phyloP scores from a whole-genome alignment of 2,888 invertebrate genomes.

The Sericinus montela region DNA sequence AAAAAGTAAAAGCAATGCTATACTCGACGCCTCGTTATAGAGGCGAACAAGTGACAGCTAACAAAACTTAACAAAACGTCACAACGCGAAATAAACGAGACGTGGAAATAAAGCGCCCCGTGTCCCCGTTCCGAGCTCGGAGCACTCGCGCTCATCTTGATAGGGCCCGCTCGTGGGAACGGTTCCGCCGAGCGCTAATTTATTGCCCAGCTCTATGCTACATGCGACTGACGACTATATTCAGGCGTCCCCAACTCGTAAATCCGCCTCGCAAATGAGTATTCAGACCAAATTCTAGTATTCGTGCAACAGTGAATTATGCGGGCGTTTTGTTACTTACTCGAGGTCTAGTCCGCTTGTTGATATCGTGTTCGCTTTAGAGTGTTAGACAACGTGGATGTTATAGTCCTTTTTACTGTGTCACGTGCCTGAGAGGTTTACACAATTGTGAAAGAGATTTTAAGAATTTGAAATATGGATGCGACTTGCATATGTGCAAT shows the following conservation, averaged over 20 bases:
- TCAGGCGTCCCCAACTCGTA: conserved; percentile 31
- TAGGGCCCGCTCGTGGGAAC: conserved; percentile 70
- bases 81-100: conserved; percentile 61
- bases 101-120: conserved; percentile 67
- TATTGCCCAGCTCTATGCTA: conserved; percentile 63
- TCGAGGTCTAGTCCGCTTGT: conserved; percentile 12
- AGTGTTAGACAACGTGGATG: conserved; percentile 9
- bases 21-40: conserved; percentile 16
- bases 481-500: too few relatives aligned
- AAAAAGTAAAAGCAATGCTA: background rate
- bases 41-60: conserved; percentile 54
- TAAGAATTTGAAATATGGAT: too few relatives aligned
- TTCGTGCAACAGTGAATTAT: conserved; percentile 28
- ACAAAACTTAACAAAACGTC: conserved; percentile 70
- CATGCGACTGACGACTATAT: conserved; percentile 76
- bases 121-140: conserved; percentile 56
- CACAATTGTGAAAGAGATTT: too few relatives aligned
- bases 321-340: conserved; percentile 17
- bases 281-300: conserved; percentile 23
- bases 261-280: conserved; percentile 31
- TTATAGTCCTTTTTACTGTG: background rate
- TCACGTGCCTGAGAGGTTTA: conserved; percentile 4
- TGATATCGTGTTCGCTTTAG: conserved; percentile 10
- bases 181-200: conserved; percentile 61
- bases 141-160: conserved; percentile 63